These are phyloP conservation scores for Drosophila sp. DNA, from an alignment of 1,140 invertebrate genomes.

Conservation along the genomic window DNA sequence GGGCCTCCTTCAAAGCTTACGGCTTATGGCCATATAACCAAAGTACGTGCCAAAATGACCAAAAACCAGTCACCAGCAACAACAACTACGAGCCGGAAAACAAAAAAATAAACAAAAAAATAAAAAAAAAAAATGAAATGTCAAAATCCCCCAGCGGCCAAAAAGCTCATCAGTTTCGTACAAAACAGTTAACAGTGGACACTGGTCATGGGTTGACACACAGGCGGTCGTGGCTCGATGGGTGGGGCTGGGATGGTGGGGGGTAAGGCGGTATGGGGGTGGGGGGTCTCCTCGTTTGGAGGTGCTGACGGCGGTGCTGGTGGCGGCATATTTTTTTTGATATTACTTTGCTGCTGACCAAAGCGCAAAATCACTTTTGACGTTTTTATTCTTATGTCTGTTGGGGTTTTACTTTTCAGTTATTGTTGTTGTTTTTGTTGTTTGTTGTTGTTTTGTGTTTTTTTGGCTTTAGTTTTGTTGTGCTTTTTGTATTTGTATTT, in stretches of 20 bases:
- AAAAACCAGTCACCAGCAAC: conserved; percentile 24
- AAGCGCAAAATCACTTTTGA: conserved; percentile 80
- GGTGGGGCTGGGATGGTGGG: neutral
- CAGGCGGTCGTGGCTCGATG: conserved; percentile 12
- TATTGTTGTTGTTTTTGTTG: no score
- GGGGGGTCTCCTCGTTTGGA: conserved; percentile 21
- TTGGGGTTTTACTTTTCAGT: conserved; percentile 50
- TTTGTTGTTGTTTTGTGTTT: conserved; percentile 1
- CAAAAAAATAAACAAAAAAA: conserved; percentile 5
- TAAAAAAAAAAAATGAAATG: conserved; percentile 50
- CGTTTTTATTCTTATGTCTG: conserved; percentile 78
- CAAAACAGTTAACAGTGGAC: conserved; percentile 62
- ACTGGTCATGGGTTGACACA: conserved; percentile 22
- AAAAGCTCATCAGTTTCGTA: conserved; percentile 51
- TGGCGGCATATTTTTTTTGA: conserved; percentile 68
- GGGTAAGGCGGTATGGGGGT: no score
- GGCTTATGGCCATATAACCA: conserved; percentile 21
- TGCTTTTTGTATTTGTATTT: conserved; percentile 1
- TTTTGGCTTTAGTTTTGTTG: conserved; percentile 17
- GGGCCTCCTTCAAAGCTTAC: conserved; percentile 10
- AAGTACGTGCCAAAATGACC: conserved; percentile 55
- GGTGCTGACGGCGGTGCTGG: conserved; percentile 54
- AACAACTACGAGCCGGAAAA: conserved; percentile 14
- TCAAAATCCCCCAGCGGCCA: conserved; percentile 54
- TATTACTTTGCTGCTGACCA: conserved; percentile 69